phyloP scores from a whole-genome alignment of 2,797 vertebrate genomes.

The Holocentrus rufus region DNA sequence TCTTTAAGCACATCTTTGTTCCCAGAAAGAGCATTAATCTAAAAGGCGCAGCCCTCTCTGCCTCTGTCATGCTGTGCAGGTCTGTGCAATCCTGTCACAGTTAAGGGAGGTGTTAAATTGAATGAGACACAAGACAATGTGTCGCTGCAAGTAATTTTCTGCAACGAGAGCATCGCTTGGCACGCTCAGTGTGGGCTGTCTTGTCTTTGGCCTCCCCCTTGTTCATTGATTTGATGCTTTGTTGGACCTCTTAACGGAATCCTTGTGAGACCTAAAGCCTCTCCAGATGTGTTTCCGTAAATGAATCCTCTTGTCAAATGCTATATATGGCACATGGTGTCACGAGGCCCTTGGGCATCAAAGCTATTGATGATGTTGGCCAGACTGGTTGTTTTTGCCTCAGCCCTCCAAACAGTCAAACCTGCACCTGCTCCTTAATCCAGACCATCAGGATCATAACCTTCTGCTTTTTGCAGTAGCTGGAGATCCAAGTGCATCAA shows the following conservation, averaged over 20 bases:
- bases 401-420: not conserved
- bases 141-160: slow-evolving; percentile 15
- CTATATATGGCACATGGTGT: slow-evolving; percentile 38
- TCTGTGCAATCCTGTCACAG: slow-evolving; percentile 32
- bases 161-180: slow-evolving; percentile 13
- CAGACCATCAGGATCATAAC: not conserved
- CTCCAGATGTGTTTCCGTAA: slow-evolving; percentile 57
- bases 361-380: slow-evolving; percentile 30
- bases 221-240: slow-evolving; percentile 23
- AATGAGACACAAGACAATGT: slow-evolving; percentile 25
- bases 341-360: slow-evolving; percentile 34
- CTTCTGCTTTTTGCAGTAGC: too few species aligned
- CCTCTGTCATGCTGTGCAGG: slow-evolving; percentile 36
- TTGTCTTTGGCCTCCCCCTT: slow-evolving; percentile 14
- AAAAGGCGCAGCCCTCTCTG: slow-evolving; percentile 26
- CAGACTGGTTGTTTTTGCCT: slow-evolving; percentile 23
- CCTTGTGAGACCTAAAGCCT: slow-evolving; percentile 38
- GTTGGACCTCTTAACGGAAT: slow-evolving; percentile 38
- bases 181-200: slow-evolving; percentile 9
- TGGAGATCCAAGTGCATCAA: not conserved
- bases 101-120: slow-evolving; percentile 34
- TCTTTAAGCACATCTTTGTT: slow-evolving; percentile 13
- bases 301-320: slow-evolving; percentile 17
- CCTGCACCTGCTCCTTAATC: slow-evolving; percentile 23
- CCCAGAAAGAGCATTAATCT: slow-evolving; percentile 33